Evolutionary conservation across 1,140 invertebrate genomes (phyloP), one percentile per base, ranked within the genome.

Genomic region (Hyposmocoma kahamanoa): DNA sequence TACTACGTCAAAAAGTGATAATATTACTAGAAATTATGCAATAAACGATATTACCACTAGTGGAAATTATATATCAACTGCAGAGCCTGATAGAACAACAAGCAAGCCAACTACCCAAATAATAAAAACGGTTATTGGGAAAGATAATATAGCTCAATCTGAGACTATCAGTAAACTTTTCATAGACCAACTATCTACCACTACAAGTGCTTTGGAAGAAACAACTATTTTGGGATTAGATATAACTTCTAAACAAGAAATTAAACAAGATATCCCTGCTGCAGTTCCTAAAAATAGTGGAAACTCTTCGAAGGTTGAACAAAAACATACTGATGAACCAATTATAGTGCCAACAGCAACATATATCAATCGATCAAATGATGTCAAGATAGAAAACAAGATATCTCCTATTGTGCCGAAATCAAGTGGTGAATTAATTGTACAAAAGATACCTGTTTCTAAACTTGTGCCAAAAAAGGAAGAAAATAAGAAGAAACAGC

Each of bases 401-500:
- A 66, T 85, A 28, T 50, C 61, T 34, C 67, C 67, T 22, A 30
- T 66, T 3, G 20, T 69, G 26, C 47, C 64, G 20, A 68, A 62
- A 42, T 45, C 58, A 38, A 67, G 56, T 42, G 61, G 54, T 10
- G 80, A 83, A 47, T 26, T 73, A 3, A 71, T 72, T 22, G 38
- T 75, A n/a, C 72, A 80, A 58, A 83, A 82, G 57, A 19, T 62
- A 8, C 44, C 50, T 11, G 9, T 62, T 18, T 42, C 58, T 22
- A 71, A 72, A 55, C 43, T 22, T 30, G 45, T 64, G 34, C 24
- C 43, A 1, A 83, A 75, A 53, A 80, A 80, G 44, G 60, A 67
- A 30, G 65, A 75, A 10, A 43, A 49, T n/a, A 81, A 80, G 42
- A 87, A 87, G 43, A 85, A 86, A 48, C 63, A 70, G 18, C 56